Percentiles rank a stretch among this genome's conserved stretches.
Evolutionary conservation across 2,797 vertebrate species (phyloP).

Genomic region (Falco concolor): DNA sequence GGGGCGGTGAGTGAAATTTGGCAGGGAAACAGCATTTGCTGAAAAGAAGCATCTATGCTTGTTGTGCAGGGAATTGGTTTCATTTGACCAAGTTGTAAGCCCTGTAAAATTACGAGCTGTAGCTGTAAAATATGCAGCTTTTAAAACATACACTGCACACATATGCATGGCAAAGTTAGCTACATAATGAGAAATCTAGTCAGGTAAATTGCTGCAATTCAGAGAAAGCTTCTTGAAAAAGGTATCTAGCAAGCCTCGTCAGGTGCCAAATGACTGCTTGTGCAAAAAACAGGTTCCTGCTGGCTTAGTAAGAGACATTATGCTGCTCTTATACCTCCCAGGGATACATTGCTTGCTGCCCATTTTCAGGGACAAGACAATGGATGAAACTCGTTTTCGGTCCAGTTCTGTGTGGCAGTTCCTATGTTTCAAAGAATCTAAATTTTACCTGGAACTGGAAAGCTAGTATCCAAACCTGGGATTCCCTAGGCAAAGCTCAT

Average conservation of each 20-base stretch:
- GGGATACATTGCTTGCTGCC: background rate
- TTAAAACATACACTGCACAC: background rate
- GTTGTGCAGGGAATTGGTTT: background rate
- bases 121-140: conserved; percentile 13
- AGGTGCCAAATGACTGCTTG: background rate
- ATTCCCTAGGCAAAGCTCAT: background rate
- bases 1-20: background rate
- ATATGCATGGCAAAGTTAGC: background rate
- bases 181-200: background rate
- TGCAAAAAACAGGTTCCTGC: background rate
- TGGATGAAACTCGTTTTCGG: background rate
- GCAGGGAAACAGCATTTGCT: background rate
- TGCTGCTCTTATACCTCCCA: background rate
- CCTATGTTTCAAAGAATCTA: background rate
- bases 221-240: background rate
- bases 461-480: rapidly evolving
- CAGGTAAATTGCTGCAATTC: conserved; percentile 39
- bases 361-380: background rate
- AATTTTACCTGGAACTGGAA: background rate
- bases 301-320: background rate
- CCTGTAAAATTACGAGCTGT: background rate
- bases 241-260: background rate
- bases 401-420: background rate
- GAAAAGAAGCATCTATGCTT: background rate
- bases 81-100: background rate